Percentiles rank a stretch among this genome's conserved stretches.
Evolutionary conservation across 2,888 invertebrate genomes (phyloP).

Genomic region (Cheilosia grossa): DNA sequence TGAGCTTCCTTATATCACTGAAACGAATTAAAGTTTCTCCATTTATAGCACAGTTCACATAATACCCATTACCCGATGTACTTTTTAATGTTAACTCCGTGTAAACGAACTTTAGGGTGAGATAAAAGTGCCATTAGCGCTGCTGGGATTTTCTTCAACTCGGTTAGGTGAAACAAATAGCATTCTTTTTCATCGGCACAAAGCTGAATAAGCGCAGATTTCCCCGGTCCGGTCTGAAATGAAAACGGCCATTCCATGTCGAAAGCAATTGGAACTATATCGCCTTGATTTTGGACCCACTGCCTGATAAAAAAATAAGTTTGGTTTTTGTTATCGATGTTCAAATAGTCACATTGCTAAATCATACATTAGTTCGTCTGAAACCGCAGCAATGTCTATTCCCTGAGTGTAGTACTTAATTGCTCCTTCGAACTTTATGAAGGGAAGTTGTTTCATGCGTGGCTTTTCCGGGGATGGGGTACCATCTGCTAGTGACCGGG

Average conservation of each 20-base stretch:
- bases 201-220: conserved; percentile 86
- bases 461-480: conserved; percentile 76
- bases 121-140: conserved; percentile 84
- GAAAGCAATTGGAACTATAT: conserved; percentile 85
- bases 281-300: conserved; percentile 80
- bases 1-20: conserved; percentile 87
- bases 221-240: conserved; percentile 85
- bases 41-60: neutral
- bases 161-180: conserved; percentile 85
- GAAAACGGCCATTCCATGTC: conserved; percentile 88
- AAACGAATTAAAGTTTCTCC: conserved; percentile 76
- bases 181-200: conserved; percentile 85
- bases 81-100: conserved; percentile 87
- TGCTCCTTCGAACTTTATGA: conserved; percentile 79
- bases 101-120: conserved; percentile 85
- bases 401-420: conserved; percentile 82
- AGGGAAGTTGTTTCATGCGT: conserved; percentile 77
- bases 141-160: conserved; percentile 85
- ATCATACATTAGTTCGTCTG: conserved; percentile 84
- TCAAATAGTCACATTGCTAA: neutral
- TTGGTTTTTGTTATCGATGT: neutral
- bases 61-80: conserved; percentile 78
- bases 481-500: conserved; percentile 77
- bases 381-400: conserved; percentile 83
- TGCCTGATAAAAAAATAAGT: conserved; percentile 76